Percentiles rank a stretch among this genome's conserved stretches.
phyloP scores from a whole-genome alignment of 2,113 vertebrate genomes.

The Zapus hudsonius region DNA sequence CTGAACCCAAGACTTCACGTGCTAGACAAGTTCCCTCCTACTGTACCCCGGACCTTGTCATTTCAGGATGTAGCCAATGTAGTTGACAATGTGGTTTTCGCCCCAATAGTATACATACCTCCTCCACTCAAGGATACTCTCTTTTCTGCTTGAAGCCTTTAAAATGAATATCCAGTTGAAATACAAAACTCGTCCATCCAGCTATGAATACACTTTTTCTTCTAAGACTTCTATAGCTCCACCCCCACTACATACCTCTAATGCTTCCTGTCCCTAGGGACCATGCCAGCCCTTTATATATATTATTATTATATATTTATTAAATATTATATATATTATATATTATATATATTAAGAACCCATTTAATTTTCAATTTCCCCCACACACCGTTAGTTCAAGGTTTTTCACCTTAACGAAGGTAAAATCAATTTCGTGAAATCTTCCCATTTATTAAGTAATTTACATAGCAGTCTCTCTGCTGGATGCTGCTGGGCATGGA shows the following conservation, averaged over 20 bases:
- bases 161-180: slow-evolving; percentile 27
- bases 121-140: not conserved
- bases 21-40: not conserved
- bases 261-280: not conserved
- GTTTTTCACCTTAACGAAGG: not conserved
- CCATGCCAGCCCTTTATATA: not conserved
- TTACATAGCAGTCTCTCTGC: not conserved
- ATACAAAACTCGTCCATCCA: slow-evolving; percentile 27
- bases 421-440: slow-evolving; percentile 14
- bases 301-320: no score
- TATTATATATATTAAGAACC: no score
- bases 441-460: not conserved
- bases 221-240: not conserved
- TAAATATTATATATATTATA: no score
- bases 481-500: slow-evolving; percentile 13
- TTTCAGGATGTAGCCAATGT: slow-evolving; percentile 4
- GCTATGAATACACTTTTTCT: not conserved
- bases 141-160: slow-evolving; percentile 1
- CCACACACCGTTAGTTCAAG: not conserved
- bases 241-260: not conserved
- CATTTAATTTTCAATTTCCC: no score
- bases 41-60: not conserved
- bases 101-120: not conserved
- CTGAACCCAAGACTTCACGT: not conserved
- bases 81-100: slow-evolving; percentile 20